Conservation (phyloP, 2,888 invertebrate genomes). For the Tridacna gigas region DNA sequence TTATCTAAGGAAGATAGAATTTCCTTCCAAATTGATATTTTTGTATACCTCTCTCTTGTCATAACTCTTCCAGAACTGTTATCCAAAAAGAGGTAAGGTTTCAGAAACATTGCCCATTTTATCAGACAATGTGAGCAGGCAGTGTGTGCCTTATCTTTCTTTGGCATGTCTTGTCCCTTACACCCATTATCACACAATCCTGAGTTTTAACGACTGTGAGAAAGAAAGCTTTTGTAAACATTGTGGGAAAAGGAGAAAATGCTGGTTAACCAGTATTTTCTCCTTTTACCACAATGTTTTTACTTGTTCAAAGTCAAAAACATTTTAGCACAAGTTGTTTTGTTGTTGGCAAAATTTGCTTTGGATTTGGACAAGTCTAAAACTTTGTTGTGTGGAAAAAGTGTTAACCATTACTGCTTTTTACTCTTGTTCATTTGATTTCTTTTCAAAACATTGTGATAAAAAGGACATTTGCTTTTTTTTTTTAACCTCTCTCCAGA, state of each 20-base stretch:
- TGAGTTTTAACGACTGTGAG: not conserved
- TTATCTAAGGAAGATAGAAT: slow-evolving; percentile 21
- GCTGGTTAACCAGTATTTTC: not conserved
- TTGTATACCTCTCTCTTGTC: slow-evolving; percentile 16
- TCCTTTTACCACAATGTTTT: not conserved
- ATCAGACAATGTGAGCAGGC: slow-evolving; percentile 21
- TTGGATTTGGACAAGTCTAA: too few relatives aligned
- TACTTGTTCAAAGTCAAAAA: too few relatives aligned
- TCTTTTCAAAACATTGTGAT: too few relatives aligned
- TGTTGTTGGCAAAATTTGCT: too few relatives aligned
- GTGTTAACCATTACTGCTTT: too few relatives aligned
- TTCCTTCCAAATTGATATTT: slow-evolving; percentile 29
- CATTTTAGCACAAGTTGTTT: too few relatives aligned
- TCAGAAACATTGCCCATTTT: slow-evolving; percentile 18
- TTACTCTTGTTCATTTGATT: too few relatives aligned
- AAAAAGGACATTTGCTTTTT: too few relatives aligned
- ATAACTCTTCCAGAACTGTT: slow-evolving; percentile 16
- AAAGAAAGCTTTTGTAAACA: not conserved
- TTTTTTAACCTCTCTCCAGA: too few relatives aligned
- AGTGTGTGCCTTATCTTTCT: slow-evolving; percentile 24
- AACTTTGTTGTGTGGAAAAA: too few relatives aligned
- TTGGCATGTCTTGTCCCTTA: slow-evolving; percentile 24
- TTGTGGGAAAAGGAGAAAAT: not conserved
- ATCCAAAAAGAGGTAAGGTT: slow-evolving; percentile 21
- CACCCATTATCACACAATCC: not conserved